These are phyloP conservation scores for Phoxinus phoxinus DNA, from an alignment of 2,113 vertebrate species.

Conservation along the genomic window DNA sequence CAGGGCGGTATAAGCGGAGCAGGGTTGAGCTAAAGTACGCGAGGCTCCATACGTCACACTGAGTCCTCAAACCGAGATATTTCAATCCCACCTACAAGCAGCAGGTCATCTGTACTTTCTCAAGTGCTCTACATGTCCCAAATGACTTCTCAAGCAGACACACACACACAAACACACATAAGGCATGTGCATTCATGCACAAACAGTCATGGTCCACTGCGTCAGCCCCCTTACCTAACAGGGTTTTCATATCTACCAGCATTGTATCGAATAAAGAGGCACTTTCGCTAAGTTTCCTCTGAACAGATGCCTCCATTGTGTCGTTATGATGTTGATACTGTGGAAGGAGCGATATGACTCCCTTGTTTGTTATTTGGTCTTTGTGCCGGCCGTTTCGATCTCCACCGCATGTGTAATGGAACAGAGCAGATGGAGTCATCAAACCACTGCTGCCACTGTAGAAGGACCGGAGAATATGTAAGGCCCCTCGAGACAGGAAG, in stretches of 20 bases:
- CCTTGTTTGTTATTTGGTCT: constrained; percentile 51
- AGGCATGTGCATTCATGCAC: constrained; percentile 30
- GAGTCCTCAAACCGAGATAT: constrained; percentile 14
- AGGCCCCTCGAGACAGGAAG: constrained; percentile 31
- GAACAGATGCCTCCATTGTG: constrained; percentile 48
- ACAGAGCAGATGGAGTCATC: constrained; percentile 58
- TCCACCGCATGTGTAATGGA: constrained; percentile 45
- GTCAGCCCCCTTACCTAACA: constrained; percentile 33
- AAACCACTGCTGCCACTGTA: constrained; percentile 48
- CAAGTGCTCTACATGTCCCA: constrained; percentile 23
- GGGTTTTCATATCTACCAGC: not conserved
- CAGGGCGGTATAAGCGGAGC: not conserved
- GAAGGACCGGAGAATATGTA: constrained; percentile 45
- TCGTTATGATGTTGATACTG: constrained; percentile 41
- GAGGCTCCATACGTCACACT: not conserved
- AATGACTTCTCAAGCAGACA: not conserved
- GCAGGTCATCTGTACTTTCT: constrained; percentile 8
- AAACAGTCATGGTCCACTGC: constrained; percentile 31
- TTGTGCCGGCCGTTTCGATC: constrained; percentile 43
- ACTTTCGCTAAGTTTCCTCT: constrained; percentile 30
- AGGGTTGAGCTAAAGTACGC: not conserved
- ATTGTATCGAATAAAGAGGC: constrained; percentile 1
- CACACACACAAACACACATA: constrained; percentile 12
- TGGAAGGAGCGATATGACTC: constrained; percentile 43
- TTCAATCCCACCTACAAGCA: constrained; percentile 25